Conservation (phyloP, 2,888 invertebrate species). For the Stenchaetothrips biformis region DNA sequence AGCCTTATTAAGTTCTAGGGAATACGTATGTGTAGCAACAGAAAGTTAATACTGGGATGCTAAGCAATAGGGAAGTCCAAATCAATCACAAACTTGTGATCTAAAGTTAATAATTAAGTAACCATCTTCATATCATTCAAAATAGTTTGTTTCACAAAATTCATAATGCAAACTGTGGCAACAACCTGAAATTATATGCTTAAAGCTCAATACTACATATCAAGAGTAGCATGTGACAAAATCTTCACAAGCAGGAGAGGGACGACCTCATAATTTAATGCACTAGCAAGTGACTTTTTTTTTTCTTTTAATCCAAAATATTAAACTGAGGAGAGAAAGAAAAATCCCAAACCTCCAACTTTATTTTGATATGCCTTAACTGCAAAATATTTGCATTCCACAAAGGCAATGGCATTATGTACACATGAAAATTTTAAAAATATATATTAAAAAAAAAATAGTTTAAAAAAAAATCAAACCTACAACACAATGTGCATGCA, state of each 20-base stretch:
- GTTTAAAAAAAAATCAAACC: slow-evolving; percentile 42
- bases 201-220: too few species aligned
- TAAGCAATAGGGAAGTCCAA: background rate
- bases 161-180: background rate
- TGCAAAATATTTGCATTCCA: slow-evolving; percentile 29
- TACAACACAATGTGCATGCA: slow-evolving; percentile 23
- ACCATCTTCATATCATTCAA: background rate
- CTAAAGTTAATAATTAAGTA: background rate
- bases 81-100: background rate
- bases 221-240: background rate
- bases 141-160: background rate
- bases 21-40: background rate
- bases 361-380: slow-evolving; percentile 36
- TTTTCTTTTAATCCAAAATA: too few species aligned
- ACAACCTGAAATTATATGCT: background rate
- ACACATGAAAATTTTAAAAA: slow-evolving; percentile 26
- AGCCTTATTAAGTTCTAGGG: background rate
- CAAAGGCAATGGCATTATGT: slow-evolving; percentile 29
- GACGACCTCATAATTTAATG: too few species aligned
- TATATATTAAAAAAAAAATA: slow-evolving; percentile 33
- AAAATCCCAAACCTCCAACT: slow-evolving; percentile 25
- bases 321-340: slow-evolving; percentile 32
- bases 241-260: background rate
- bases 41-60: slow-evolving; percentile 3
- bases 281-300: too few species aligned